Percentiles rank a stretch among this genome's conserved stretches.
These are phyloP conservation scores for Lemur catta DNA, from an alignment of 2,797 vertebrate species.

Conservation along the genomic window DNA sequence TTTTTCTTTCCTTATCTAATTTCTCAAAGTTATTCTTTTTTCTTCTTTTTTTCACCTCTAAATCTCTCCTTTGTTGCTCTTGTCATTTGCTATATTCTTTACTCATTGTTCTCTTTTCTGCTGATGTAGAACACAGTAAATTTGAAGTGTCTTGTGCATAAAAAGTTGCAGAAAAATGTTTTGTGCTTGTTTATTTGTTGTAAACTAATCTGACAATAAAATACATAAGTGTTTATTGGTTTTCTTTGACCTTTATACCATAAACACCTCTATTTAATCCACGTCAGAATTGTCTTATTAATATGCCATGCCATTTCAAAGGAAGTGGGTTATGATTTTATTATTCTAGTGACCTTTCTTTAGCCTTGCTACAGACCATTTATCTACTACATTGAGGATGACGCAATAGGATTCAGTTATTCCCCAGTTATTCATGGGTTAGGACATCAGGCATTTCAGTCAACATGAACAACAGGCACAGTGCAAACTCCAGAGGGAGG, in stretches of 20 bases:
- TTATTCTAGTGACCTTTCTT: slow-evolving; percentile 12
- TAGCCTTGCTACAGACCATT: neutral
- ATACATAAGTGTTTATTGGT: neutral
- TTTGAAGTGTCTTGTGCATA: neutral
- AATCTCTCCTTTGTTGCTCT: neutral
- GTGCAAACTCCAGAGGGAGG: neutral
- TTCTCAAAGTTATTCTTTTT: neutral
- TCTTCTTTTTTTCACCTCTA: neutral
- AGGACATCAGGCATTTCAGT: neutral
- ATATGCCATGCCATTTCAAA: neutral
- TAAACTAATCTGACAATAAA: neutral
- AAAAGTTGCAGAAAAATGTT: neutral
- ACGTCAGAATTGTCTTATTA: neutral
- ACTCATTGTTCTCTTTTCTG: neutral
- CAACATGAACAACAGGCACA: neutral
- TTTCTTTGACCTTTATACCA: neutral
- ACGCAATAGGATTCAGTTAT: neutral
- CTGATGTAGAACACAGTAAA: neutral
- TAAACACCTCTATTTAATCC: neutral
- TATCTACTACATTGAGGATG: neutral
- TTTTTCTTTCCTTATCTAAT: neutral
- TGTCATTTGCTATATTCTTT: neutral
- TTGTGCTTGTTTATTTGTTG: neutral
- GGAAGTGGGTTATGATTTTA: slow-evolving; percentile 13
- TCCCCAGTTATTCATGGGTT: neutral